Conservation (phyloP, 2,888 invertebrate genomes). For the Zaprionus bogoriensis region DNA sequence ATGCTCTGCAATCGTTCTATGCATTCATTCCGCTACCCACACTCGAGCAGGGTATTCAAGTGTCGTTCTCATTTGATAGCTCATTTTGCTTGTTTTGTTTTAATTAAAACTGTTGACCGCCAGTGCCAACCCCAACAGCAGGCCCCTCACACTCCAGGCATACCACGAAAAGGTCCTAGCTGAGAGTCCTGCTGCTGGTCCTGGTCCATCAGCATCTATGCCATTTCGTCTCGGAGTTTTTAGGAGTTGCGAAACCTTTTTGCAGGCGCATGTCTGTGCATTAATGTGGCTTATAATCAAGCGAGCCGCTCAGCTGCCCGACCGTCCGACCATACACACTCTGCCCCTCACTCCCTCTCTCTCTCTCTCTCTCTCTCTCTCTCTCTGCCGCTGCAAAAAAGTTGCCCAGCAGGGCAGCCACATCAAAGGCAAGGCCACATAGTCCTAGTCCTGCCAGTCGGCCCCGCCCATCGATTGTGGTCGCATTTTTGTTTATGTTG, state of each 20-base stretch:
- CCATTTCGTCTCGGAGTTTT: slow-evolving; percentile 46
- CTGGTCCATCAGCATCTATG: slow-evolving; percentile 33
- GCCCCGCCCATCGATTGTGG: slow-evolving; percentile 60
- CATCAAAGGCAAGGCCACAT: slow-evolving; percentile 54
- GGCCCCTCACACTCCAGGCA: neutral
- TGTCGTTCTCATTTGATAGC: slow-evolving; percentile 21
- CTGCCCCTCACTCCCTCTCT: neutral
- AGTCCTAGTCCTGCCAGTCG: neutral
- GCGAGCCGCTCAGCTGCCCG: slow-evolving; percentile 17
- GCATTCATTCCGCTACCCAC: neutral
- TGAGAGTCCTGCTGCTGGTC: neutral
- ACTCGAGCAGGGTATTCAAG: slow-evolving; percentile 23
- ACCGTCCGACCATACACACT: neutral
- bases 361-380: neutral
- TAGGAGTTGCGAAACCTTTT: slow-evolving; percentile 48
- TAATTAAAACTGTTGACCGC: slow-evolving; percentile 74
- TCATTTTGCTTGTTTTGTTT: slow-evolving; percentile 61
- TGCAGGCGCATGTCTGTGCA: slow-evolving; percentile 72
- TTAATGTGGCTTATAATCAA: slow-evolving; percentile 77
- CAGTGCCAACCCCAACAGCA: neutral
- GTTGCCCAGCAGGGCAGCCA: slow-evolving; percentile 47
- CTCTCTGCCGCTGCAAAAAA: neutral
- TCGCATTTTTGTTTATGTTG: slow-evolving; percentile 66
- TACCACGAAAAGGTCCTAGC: neutral
- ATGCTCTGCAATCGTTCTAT: neutral